phyloP scores from a whole-genome alignment of 1,140 invertebrate genomes.

The Gonatopus flavifemur region DNA sequence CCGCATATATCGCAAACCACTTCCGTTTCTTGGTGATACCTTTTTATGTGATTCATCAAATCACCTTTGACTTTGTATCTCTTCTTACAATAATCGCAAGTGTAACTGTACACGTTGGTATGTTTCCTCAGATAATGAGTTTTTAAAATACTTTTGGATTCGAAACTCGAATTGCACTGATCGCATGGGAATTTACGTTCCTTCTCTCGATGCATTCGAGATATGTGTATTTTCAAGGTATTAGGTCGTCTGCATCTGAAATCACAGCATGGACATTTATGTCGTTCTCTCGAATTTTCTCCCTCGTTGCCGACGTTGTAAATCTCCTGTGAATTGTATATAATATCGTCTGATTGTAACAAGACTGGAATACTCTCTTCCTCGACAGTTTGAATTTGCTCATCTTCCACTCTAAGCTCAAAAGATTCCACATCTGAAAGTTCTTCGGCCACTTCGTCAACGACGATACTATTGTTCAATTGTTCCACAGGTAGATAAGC shows the following conservation, averaged over 20 bases:
- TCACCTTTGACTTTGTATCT: slow-evolving; percentile 60
- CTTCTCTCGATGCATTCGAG: no score
- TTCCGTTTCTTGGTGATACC: slow-evolving; percentile 64
- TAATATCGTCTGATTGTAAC: neutral
- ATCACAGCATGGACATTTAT: slow-evolving; percentile 1
- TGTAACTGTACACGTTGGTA: slow-evolving; percentile 48
- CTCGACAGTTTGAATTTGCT: neutral
- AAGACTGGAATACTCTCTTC: neutral
- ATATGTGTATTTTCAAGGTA: no score
- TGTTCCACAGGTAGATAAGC: slow-evolving; percentile 9
- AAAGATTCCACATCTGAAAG: no score
- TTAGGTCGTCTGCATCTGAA: no score
- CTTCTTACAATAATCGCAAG: slow-evolving; percentile 61
- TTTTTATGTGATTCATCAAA: slow-evolving; percentile 66
- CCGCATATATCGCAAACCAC: slow-evolving; percentile 69
- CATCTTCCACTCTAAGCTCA: neutral
- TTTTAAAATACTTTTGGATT: slow-evolving; percentile 19
- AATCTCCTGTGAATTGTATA: neutral
- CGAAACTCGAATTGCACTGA: slow-evolving; percentile 12
- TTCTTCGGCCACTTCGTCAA: no score
- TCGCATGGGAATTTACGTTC: slow-evolving; percentile 11
- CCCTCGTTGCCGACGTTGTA: neutral
- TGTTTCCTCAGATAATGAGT: slow-evolving; percentile 43
- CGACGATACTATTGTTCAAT: no score
- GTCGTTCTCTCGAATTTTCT: neutral